Evolutionary conservation across 1,140 invertebrate species (phyloP).

Genomic region (Drosophila obscura): DNA sequence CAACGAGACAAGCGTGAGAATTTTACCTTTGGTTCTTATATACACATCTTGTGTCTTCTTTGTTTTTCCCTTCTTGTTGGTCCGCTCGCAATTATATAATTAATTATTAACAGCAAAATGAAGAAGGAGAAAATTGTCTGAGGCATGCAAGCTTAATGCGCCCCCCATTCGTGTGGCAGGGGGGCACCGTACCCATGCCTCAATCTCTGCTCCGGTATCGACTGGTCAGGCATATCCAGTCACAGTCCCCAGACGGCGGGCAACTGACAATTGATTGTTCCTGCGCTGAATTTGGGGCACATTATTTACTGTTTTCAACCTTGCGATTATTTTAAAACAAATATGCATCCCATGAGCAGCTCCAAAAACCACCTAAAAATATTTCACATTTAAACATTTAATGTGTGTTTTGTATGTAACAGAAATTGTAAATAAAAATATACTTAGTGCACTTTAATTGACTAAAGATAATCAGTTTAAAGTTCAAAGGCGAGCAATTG

Average conservation of each 20-base stretch:
- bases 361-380: background rate
- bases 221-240: no score
- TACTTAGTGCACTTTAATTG: no score
- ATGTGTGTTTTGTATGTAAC: no score
- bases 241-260: background rate
- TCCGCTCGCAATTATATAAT: slow-evolving; percentile 48
- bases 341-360: background rate
- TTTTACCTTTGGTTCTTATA: slow-evolving; percentile 35
- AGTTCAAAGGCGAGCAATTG: no score
- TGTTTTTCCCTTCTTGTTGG: background rate
- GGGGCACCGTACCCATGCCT: no score
- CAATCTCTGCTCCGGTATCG: background rate
- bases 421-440: no score
- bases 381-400: no score
- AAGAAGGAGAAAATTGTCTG: slow-evolving; percentile 34
- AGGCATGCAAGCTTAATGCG: slow-evolving; percentile 19
- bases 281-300: background rate
- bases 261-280: slow-evolving; percentile 20
- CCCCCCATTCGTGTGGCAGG: no score
- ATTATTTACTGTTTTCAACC: slow-evolving; percentile 13
- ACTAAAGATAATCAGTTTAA: no score
- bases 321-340: background rate
- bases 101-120: slow-evolving; percentile 40
- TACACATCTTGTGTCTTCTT: slow-evolving; percentile 7
- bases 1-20: slow-evolving; percentile 63